These are phyloP conservation scores for Loris lydekkerianus DNA, from an alignment of 2,797 vertebrate species.

Conservation along the genomic window DNA sequence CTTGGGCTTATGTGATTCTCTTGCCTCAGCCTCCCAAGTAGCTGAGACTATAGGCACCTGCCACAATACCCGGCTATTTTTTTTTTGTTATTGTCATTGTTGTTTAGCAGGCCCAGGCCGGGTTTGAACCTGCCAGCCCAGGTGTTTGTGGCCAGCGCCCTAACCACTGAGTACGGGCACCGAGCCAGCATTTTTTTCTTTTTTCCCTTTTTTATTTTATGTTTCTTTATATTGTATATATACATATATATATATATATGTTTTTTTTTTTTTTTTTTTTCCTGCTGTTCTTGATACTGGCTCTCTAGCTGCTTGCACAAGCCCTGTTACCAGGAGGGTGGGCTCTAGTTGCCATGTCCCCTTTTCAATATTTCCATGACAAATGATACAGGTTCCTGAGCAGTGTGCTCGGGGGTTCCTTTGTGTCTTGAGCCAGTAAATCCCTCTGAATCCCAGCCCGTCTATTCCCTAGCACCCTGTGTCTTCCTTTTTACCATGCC, in stretches of 20 bases:
- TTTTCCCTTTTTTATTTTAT: background rate
- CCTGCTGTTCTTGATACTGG: background rate
- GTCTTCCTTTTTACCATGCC: background rate
- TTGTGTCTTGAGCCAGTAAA: background rate
- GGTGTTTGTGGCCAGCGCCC: too few relatives aligned
- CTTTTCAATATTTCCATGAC: background rate
- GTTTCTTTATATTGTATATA: background rate
- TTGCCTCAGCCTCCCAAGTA: too few relatives aligned
- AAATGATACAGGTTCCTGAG: too few relatives aligned
- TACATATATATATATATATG: too few relatives aligned
- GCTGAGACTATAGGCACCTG: too few relatives aligned
- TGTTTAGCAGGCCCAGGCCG: too few relatives aligned
- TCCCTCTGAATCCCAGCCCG: background rate
- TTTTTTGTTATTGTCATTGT: too few relatives aligned
- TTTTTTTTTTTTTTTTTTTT: background rate
- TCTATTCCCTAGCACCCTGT: background rate
- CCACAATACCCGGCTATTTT: too few relatives aligned
- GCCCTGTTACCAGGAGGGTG: background rate
- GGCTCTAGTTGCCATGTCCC: background rate
- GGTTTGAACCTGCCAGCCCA: too few relatives aligned
- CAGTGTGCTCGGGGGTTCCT: background rate
- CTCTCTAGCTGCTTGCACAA: background rate
- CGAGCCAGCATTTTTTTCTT: background rate
- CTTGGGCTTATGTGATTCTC: too few relatives aligned
- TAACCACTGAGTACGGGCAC: too few relatives aligned